A percentile compares a stretch with the other conserved stretches of the same genome.
Evolutionary conservation across 2,113 vertebrate species (phyloP).

Genomic region (Psilopogon haemacephalus): DNA sequence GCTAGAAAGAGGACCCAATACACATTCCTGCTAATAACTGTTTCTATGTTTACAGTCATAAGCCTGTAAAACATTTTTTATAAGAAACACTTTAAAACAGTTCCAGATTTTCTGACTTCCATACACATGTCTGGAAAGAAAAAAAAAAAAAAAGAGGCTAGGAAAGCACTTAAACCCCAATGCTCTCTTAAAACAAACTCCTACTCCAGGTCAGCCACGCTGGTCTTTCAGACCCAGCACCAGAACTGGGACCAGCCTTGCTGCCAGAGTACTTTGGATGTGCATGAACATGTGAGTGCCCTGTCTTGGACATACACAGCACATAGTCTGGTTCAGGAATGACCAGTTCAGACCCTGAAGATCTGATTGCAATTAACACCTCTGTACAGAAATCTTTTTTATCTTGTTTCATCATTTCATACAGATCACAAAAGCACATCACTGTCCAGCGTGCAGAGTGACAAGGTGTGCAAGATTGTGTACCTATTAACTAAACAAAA

Average conservation of each 20-base stretch:
- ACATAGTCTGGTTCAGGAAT: neutral
- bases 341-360: neutral
- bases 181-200: neutral
- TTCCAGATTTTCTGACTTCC: neutral
- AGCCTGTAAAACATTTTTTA: neutral
- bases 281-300: neutral
- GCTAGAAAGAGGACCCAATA: neutral
- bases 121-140: neutral
- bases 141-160: rapidly evolving
- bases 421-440: neutral
- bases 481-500: neutral
- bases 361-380: neutral
- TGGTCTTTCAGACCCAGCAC: neutral
- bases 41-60: neutral
- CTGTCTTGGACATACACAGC: rapidly evolving
- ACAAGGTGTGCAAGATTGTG: neutral
- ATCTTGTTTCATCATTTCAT: neutral
- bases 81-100: neutral
- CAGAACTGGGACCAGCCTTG: rapidly evolving
- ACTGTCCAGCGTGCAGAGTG: neutral
- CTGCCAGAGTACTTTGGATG: neutral
- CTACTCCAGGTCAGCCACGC: neutral
- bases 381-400: neutral
- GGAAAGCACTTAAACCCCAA: neutral
- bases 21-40: neutral